Conservation (phyloP, 2,888 invertebrate species). For the Leuctra nigra region DNA sequence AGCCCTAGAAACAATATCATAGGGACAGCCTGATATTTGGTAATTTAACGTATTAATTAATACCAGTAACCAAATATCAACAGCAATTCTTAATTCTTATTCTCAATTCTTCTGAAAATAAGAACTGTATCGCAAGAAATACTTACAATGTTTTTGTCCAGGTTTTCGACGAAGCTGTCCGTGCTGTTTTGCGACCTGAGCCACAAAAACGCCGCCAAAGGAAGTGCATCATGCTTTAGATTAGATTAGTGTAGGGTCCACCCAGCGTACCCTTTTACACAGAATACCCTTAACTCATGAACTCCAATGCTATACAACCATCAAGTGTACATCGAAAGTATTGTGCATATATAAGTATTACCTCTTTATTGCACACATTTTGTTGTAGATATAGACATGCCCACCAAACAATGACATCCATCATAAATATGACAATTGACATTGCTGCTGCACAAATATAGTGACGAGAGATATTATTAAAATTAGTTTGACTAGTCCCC, state of each 20-base stretch:
- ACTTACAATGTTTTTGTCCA: constrained; percentile 43
- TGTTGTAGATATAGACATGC: constrained; percentile 5
- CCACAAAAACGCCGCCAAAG: constrained; percentile 91
- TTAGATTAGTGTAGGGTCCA: not conserved
- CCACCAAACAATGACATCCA: not conserved
- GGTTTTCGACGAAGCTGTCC: constrained; percentile 98
- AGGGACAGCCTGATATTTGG: too few relatives aligned
- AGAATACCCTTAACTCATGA: constrained; percentile 2
- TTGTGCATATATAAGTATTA: not conserved
- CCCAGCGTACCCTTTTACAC: not conserved
- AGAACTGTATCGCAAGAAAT: too few relatives aligned
- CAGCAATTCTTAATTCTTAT: too few relatives aligned
- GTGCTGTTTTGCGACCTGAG: constrained; percentile 95
- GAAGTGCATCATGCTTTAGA: constrained; percentile 78
- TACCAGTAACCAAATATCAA: too few relatives aligned
- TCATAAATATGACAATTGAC: too few relatives aligned
- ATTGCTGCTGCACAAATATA: not conserved
- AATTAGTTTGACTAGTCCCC: not conserved
- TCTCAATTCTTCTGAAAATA: too few relatives aligned
- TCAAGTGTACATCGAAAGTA: not conserved
- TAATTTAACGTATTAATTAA: too few relatives aligned
- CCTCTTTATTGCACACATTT: constrained; percentile 7
- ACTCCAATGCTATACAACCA: not conserved
- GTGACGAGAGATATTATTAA: not conserved
- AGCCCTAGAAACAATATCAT: too few relatives aligned